Evolutionary conservation across 2,888 invertebrate genomes (phyloP).

Genomic region (Lasioglossum zephyrum): DNA sequence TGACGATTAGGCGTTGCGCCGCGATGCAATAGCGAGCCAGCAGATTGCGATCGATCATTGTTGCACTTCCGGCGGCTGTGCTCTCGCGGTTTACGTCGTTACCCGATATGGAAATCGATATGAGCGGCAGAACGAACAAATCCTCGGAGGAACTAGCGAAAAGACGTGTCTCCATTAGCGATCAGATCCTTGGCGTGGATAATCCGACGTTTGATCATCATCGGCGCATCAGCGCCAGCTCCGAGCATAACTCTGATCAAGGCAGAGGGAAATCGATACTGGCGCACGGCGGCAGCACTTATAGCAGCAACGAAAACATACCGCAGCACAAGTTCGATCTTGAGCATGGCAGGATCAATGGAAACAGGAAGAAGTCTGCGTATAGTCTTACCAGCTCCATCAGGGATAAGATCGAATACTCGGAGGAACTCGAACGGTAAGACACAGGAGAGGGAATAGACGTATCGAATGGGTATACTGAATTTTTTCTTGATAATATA

Average conservation of each 20-base stretch:
- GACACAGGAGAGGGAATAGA: not conserved
- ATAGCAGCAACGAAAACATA: conserved; percentile 80
- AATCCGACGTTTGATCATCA: conserved; percentile 81
- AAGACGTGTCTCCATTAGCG: conserved; percentile 82
- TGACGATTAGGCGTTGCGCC: not conserved
- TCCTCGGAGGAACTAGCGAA: conserved; percentile 70
- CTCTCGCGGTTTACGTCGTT: conserved; percentile 5
- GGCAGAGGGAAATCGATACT: conserved; percentile 80
- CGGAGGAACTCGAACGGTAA: conserved; percentile 80
- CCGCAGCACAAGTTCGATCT: conserved; percentile 80
- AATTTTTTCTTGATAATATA: not conserved
- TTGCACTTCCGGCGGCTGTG: conserved; percentile 5
- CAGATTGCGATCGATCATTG: not conserved
- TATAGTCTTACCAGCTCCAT: conserved; percentile 82
- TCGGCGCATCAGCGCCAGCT: conserved; percentile 78
- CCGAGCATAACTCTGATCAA: conserved; percentile 77
- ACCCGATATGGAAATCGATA: conserved; percentile 72
- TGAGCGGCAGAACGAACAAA: conserved; percentile 56
- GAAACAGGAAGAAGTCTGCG: conserved; percentile 80
- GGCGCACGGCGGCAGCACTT: conserved; percentile 76
- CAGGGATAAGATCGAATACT: conserved; percentile 82
- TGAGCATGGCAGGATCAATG: conserved; percentile 79
- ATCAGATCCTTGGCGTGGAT: conserved; percentile 80
- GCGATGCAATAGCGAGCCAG: not conserved
- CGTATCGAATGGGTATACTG: not conserved